These are phyloP conservation scores for Limnodromus scolopaceus DNA, from an alignment of 2,797 vertebrate species.

Conservation along the genomic window DNA sequence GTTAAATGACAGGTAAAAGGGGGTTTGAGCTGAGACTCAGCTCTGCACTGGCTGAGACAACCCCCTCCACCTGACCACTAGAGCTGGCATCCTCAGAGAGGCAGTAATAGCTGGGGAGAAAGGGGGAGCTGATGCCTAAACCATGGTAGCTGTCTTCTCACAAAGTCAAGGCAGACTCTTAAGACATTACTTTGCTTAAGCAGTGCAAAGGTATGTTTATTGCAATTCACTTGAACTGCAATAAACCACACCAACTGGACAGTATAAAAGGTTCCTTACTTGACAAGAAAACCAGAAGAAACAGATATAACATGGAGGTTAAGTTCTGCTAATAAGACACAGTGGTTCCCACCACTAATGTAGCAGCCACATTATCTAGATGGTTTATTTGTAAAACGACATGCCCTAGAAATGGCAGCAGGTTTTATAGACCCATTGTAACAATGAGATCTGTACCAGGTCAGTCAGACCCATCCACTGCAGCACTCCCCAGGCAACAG, in stretches of 20 bases:
- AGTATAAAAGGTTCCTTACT: background rate
- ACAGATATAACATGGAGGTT: background rate
- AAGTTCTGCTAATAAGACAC: background rate
- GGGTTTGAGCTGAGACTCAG: background rate
- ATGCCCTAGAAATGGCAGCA: background rate
- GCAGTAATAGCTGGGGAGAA: background rate
- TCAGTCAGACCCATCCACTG: constrained; percentile 31
- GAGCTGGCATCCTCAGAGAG: background rate
- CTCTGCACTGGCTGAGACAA: background rate
- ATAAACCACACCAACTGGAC: background rate
- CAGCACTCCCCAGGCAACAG: background rate
- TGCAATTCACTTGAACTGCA: background rate
- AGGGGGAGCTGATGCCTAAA: background rate
- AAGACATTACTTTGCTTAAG: background rate
- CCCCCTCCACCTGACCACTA: background rate
- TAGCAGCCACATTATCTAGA: background rate
- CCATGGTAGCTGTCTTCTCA: background rate
- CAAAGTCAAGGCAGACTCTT: background rate
- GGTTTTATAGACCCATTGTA: background rate
- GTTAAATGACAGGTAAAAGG: background rate
- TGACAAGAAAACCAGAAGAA: background rate
- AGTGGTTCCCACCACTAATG: background rate
- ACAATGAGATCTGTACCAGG: background rate
- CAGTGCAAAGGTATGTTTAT: background rate
- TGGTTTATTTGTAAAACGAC: background rate